A percentile compares a stretch with the other conserved stretches of the same genome.
Conservation (phyloP, 2,797 vertebrate species). For the Anabas testudineus region DNA sequence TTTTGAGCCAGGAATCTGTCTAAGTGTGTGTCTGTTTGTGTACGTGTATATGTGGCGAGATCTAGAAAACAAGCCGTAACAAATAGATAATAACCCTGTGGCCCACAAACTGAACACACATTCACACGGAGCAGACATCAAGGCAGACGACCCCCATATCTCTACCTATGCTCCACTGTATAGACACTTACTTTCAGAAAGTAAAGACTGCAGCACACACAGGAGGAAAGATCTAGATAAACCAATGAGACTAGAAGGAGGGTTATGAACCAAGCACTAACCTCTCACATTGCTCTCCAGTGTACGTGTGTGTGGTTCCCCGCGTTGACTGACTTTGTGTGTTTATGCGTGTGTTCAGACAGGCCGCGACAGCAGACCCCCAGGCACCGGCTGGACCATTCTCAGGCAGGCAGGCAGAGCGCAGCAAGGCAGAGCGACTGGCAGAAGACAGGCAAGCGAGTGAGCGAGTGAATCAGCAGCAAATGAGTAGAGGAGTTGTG, state of each 20-base stretch:
- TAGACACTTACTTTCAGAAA: conserved; percentile 72
- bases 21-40: conserved; percentile 33
- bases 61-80: conserved; percentile 69
- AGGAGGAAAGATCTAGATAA: conserved; percentile 75
- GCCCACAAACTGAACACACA: conserved; percentile 48
- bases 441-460: conserved; percentile 78
- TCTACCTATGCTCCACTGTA: conserved; percentile 53
- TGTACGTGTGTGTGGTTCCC: conserved; percentile 70
- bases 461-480: conserved; percentile 78
- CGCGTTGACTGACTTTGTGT: conserved; percentile 73
- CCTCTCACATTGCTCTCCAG: conserved; percentile 86
- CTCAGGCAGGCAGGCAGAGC: conserved; percentile 80
- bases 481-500: conserved; percentile 80
- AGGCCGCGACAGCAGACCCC: conserved; percentile 87
- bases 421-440: conserved; percentile 76
- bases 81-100: conserved; percentile 69
- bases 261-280: conserved; percentile 80
- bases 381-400: conserved; percentile 89
- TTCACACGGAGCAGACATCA: conserved; percentile 40
- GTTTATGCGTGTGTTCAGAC: conserved; percentile 83
- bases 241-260: conserved; percentile 67
- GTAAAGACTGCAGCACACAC: conserved; percentile 73
- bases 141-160: conserved; percentile 67
- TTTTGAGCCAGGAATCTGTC: conserved; percentile 73
- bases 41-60: conserved; percentile 12